phyloP scores from a whole-genome alignment of 2,113 vertebrate species.

The Salvelinus sp. region DNA sequence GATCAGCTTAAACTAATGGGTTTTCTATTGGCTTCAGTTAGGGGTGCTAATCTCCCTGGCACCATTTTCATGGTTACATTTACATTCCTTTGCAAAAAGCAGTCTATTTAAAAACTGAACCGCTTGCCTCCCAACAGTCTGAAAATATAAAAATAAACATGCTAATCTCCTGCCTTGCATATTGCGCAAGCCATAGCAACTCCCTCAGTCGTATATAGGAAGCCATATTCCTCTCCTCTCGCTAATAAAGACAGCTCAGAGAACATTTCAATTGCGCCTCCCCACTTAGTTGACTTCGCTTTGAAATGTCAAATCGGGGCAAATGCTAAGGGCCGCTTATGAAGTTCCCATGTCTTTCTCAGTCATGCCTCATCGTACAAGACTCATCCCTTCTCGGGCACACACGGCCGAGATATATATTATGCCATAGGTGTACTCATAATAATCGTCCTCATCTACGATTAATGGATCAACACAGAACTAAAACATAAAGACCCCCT shows the following conservation, averaged over 20 bases:
- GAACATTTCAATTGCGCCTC: conserved; percentile 22
- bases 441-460: conserved; percentile 26
- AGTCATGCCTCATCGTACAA: conserved; percentile 24
- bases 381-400: conserved; percentile 21
- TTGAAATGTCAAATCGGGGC: conserved; percentile 38
- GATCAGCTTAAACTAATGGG: conserved; percentile 74
- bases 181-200: conserved; percentile 57
- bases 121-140: conserved; percentile 53
- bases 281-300: conserved; percentile 10
- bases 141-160: conserved; percentile 65
- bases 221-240: conserved; percentile 4
- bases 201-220: conserved; percentile 46
- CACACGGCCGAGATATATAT: neutral
- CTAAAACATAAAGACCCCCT: conserved; percentile 40
- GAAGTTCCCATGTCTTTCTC: conserved; percentile 32
- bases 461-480: conserved; percentile 43
- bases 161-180: conserved; percentile 64
- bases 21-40: conserved; percentile 67
- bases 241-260: conserved; percentile 11
- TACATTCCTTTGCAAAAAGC: conserved; percentile 54
- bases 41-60: conserved; percentile 49
- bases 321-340: conserved; percentile 37
- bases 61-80: conserved; percentile 51
- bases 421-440: conserved; percentile 35
- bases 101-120: conserved; percentile 59